A percentile compares a stretch with the other conserved stretches of the same genome.
Evolutionary conservation across 1,140 invertebrate genomes (phyloP).

Genomic region (Augochlora pura): DNA sequence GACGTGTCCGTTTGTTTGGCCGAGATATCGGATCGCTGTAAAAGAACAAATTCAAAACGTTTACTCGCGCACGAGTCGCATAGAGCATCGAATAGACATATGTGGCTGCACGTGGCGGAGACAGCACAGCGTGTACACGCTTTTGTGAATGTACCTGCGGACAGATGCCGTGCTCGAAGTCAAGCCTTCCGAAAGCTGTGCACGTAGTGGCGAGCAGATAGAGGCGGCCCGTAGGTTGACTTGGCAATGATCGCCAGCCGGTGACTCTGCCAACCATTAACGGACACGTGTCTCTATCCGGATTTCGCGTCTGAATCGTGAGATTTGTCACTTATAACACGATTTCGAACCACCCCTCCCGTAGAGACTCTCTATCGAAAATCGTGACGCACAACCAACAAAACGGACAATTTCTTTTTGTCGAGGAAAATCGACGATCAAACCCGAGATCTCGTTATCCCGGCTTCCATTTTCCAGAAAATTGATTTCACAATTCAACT

Average conservation of each 20-base stretch:
- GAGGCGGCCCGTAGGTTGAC: constrained; percentile 61
- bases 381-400: background rate
- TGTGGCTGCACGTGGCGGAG: constrained; percentile 23
- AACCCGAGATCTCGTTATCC: background rate
- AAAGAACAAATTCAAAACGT: constrained; percentile 65
- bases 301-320: constrained; percentile 57
- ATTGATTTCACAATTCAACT: background rate
- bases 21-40: constrained; percentile 52
- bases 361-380: background rate
- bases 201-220: constrained; percentile 72
- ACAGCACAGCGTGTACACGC: constrained; percentile 34
- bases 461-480: background rate
- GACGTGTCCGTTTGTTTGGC: constrained; percentile 40
- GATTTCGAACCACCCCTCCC: background rate
- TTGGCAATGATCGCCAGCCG: constrained; percentile 80
- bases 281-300: constrained; percentile 77
- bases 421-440: background rate
- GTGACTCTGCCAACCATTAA: constrained; percentile 78
- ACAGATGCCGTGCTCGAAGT: constrained; percentile 65
- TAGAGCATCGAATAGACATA: constrained; percentile 46
- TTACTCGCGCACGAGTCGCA: constrained; percentile 59
- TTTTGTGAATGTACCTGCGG: constrained; percentile 57
- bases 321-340: constrained; percentile 61
- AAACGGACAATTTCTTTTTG: background rate
- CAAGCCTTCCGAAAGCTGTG: constrained; percentile 72